Evolutionary conservation across 2,797 vertebrate genomes (phyloP).

Genomic region (Geotrypetes seraphini): DNA sequence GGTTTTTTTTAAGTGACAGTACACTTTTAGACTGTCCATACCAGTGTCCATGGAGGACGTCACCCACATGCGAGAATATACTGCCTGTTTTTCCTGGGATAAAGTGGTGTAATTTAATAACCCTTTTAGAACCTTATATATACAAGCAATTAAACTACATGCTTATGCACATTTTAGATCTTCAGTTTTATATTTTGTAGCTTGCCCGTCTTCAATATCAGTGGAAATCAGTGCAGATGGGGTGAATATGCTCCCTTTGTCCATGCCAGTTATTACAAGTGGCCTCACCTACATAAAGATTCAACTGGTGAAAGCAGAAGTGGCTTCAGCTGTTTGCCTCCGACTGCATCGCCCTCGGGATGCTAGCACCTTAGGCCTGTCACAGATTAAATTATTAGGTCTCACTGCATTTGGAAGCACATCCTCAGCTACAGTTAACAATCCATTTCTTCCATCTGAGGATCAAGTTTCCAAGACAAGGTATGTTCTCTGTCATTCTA

Average conservation of each 20-base stretch:
- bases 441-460: conserved; percentile 95
- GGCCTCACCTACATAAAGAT: conserved; percentile 97
- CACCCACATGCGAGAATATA: too few species aligned
- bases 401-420: conserved; percentile 95
- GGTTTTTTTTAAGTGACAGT: too few species aligned
- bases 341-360: conserved; percentile 90
- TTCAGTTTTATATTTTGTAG: conserved; percentile 52
- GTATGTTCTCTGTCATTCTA: conserved; percentile 34
- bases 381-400: conserved; percentile 91
- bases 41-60: too few species aligned
- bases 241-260: conserved; percentile 93
- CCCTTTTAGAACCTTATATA: too few species aligned
- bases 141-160: too few species aligned
- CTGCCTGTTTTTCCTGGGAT: too few species aligned
- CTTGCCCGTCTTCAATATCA: conserved; percentile 94
- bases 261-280: conserved; percentile 89
- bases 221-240: conserved; percentile 97
- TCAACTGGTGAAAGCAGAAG: conserved; percentile 93
- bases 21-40: too few species aligned
- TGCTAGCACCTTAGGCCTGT: conserved; percentile 89
- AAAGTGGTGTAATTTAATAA: too few species aligned
- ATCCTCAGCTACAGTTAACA: conserved; percentile 93
- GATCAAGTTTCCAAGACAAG: conserved; percentile 98
- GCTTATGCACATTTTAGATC: too few species aligned
- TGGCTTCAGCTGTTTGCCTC: conserved; percentile 91